phyloP scores from a whole-genome alignment of 2,888 invertebrate species.

The Shargacucullia verbasci region DNA sequence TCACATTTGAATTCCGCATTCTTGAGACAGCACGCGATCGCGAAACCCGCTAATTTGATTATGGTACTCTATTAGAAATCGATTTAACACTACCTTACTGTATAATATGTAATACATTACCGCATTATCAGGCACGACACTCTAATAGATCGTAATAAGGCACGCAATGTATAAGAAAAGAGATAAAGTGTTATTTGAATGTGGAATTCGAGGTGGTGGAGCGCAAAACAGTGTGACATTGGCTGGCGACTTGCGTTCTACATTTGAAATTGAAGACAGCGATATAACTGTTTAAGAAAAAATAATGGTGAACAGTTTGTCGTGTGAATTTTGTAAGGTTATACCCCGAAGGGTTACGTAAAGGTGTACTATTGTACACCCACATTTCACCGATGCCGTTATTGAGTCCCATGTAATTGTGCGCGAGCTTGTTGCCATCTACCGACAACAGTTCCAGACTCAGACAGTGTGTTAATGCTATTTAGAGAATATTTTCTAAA shows the following conservation, averaged over 20 bases:
- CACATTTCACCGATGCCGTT: too few relatives aligned
- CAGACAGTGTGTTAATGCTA: too few relatives aligned
- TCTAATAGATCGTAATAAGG: slow-evolving; percentile 8
- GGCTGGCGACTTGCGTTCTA: slow-evolving; percentile 64
- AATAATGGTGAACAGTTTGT: slow-evolving; percentile 58
- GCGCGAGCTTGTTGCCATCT: too few relatives aligned
- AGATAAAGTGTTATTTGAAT: slow-evolving; percentile 2
- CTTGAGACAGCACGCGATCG: slow-evolving; percentile 55
- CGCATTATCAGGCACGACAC: slow-evolving; percentile 15
- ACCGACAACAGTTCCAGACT: too few relatives aligned
- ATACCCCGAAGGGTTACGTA: too few relatives aligned
- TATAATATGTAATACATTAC: slow-evolving; percentile 49
- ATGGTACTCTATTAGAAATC: slow-evolving; percentile 56
- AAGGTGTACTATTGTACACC: too few relatives aligned
- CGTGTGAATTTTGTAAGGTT: slow-evolving; percentile 52
- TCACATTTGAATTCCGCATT: slow-evolving; percentile 59
- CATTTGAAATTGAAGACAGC: slow-evolving; percentile 69
- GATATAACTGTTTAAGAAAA: slow-evolving; percentile 60
- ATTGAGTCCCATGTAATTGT: too few relatives aligned
- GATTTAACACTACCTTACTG: slow-evolving; percentile 21
- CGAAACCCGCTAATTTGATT: slow-evolving; percentile 53
- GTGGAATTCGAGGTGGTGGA: slow-evolving; percentile 12
- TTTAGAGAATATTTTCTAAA: too few relatives aligned
- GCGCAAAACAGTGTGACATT: slow-evolving; percentile 65
- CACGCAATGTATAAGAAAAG: slow-evolving; percentile 45